Evolutionary conservation across 2,888 invertebrate genomes (phyloP), one percentile per base, ranked within the genome.

Genomic region (Hydropsyche betteni): DNA sequence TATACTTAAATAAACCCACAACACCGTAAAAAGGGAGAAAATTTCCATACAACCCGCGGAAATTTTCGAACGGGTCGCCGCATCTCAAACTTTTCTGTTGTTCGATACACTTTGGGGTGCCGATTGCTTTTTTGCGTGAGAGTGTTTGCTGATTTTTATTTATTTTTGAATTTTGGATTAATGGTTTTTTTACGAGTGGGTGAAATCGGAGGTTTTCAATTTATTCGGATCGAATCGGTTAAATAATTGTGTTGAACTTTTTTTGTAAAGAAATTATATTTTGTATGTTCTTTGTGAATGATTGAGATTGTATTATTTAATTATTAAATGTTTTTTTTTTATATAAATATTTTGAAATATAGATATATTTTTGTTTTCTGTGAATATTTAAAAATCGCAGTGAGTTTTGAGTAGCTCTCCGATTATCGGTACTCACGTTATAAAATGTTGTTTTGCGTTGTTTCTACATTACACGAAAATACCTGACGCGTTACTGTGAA

Each of bases 1-100:
- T 76, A 76, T 78, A 78, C 78, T 78, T 78, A 77, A 78, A 75
- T 70, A 72, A 78, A 75, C 75, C 75, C 78, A 78, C 74, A 77
- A 75, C 78, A 75, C 75, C 76, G 76, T 58, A 78, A 78, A 78
- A 74, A 76, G 74, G 71, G 75, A 69, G 74, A 52, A 74, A 76
- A 76, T 78, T 78, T 78, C 73, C 76, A 77, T 77, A 76, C 69
- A 75, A 75, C 69, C 70, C 75, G 75, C 69, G 55, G 72, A 72
- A 72, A 72, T 72, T 72, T 72, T 72, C 51, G 24, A 24, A 14
- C 16, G 50, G 38, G 7, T 70, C 38, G 10, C 61, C 16, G 36
- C 55, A 55, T 72, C 72, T 33, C 50, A 55, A 72, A 72, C 72
- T 51, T 70, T 72, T 52, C 58, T 24, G 16, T 14, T 16, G 24